These are phyloP conservation scores for Lordiphosa fenestrarum DNA, from an alignment of 2,888 invertebrate genomes.

Conservation along the genomic window DNA sequence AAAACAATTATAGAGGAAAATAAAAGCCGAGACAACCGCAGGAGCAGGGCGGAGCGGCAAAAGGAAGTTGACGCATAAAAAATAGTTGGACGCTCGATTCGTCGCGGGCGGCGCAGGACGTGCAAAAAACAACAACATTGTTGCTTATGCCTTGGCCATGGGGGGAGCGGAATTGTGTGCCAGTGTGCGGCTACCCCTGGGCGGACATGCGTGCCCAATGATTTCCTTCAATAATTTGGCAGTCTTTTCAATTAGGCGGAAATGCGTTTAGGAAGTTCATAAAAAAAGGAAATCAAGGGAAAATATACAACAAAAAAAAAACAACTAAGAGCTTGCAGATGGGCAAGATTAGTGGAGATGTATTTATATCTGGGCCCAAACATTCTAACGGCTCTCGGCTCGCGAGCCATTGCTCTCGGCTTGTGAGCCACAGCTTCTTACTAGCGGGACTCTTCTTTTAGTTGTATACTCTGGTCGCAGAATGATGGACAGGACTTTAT, in stretches of 20 bases:
- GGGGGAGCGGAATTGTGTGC: not conserved
- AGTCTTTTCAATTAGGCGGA: slow-evolving; percentile 17
- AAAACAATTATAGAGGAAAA: slow-evolving; percentile 51
- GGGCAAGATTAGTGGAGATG: no score
- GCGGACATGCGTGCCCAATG: slow-evolving; percentile 63
- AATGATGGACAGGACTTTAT: no score
- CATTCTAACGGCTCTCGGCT: no score
- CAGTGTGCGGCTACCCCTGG: not conserved
- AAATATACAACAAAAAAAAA: slow-evolving; percentile 24
- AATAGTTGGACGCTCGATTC: slow-evolving; percentile 50
- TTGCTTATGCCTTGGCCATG: not conserved
- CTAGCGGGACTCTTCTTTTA: no score
- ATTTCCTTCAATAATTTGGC: slow-evolving; percentile 23
- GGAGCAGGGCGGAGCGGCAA: slow-evolving; percentile 1
- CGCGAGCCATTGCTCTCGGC: no score
- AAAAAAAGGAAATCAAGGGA: slow-evolving; percentile 28
- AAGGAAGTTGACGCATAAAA: slow-evolving; percentile 56
- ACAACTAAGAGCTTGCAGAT: no score
- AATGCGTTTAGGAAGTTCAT: slow-evolving; percentile 36
- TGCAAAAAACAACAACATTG: slow-evolving; percentile 62
- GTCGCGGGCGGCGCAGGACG: slow-evolving; percentile 62
- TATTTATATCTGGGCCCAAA: no score
- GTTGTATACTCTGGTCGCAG: no score
- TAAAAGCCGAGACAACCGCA: not conserved
- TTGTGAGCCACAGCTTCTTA: no score